These are phyloP conservation scores for Hypsopygia costalis DNA, from an alignment of 2,888 invertebrate species.

Conservation along the genomic window DNA sequence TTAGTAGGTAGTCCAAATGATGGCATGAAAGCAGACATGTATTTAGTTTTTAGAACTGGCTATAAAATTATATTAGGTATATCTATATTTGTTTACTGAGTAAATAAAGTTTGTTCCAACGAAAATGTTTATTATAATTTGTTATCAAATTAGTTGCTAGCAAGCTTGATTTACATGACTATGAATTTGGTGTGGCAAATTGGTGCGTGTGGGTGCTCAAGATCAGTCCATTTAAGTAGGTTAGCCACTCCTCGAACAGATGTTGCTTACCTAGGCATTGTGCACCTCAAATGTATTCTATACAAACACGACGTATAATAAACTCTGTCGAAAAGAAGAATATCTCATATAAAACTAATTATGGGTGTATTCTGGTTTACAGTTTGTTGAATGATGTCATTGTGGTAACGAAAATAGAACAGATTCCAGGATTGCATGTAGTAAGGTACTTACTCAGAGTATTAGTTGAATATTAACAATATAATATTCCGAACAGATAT, in stretches of 20 bases:
- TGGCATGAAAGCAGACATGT: too few relatives aligned
- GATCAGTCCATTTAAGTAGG: constrained; percentile 41
- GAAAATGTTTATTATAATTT: too few relatives aligned
- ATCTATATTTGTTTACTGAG: too few relatives aligned
- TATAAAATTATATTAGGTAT: too few relatives aligned
- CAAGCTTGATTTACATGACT: too few relatives aligned
- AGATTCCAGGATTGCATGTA: background rate
- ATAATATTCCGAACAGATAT: too few relatives aligned
- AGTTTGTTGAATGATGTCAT: constrained; percentile 5
- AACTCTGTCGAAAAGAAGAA: constrained; percentile 56
- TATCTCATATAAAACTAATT: constrained; percentile 11
- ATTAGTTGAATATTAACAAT: background rate
- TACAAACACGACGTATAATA: constrained; percentile 30
- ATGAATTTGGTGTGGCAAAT: background rate
- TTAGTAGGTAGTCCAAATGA: too few relatives aligned
- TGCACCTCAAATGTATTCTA: constrained; percentile 36
- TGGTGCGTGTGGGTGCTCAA: constrained; percentile 38
- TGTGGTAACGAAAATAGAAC: constrained; percentile 46
- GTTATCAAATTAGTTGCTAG: too few relatives aligned
- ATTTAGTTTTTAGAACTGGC: too few relatives aligned
- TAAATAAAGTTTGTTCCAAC: too few relatives aligned
- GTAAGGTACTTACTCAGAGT: constrained; percentile 1
- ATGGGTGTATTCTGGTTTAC: background rate
- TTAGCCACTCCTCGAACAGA: constrained; percentile 64
- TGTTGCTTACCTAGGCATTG: constrained; percentile 77